Conservation (phyloP, 2,888 invertebrate species). For the Marronus borbonicus region DNA sequence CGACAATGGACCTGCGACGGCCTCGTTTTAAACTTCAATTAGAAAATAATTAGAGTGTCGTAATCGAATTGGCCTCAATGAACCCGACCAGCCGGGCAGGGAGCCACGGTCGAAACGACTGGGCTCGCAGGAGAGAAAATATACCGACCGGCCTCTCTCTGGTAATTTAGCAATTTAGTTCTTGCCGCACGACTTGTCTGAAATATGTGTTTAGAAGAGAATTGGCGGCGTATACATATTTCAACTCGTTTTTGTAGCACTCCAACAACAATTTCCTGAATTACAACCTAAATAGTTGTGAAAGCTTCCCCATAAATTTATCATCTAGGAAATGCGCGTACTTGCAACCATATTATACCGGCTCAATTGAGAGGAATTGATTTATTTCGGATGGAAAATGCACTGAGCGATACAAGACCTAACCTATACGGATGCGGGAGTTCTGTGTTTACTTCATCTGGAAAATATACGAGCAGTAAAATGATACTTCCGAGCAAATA, state of each 20-base stretch:
- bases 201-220: constrained; percentile 45
- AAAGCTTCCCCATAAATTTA: constrained; percentile 20
- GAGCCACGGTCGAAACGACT: neutral
- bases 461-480: constrained; percentile 17
- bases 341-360: constrained; percentile 18
- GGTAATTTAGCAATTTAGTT: constrained; percentile 66
- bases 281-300: constrained; percentile 39
- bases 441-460: constrained; percentile 17
- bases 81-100: constrained; percentile 48
- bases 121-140: constrained; percentile 53
- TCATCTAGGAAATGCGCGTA: constrained; percentile 35
- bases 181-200: constrained; percentile 57
- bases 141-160: constrained; percentile 57
- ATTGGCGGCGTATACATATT: constrained; percentile 28
- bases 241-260: constrained; percentile 26
- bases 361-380: constrained; percentile 33
- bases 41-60: constrained; percentile 63
- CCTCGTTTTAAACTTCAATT: constrained; percentile 60
- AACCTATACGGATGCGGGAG: neutral
- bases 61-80: constrained; percentile 64
- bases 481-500: constrained; percentile 12
- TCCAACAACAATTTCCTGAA: constrained; percentile 27
- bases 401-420: neutral
- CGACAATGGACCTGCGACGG: constrained; percentile 43
- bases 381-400: constrained; percentile 7